phyloP scores from a whole-genome alignment of 2,888 invertebrate genomes.

The Chymomyza amoena region DNA sequence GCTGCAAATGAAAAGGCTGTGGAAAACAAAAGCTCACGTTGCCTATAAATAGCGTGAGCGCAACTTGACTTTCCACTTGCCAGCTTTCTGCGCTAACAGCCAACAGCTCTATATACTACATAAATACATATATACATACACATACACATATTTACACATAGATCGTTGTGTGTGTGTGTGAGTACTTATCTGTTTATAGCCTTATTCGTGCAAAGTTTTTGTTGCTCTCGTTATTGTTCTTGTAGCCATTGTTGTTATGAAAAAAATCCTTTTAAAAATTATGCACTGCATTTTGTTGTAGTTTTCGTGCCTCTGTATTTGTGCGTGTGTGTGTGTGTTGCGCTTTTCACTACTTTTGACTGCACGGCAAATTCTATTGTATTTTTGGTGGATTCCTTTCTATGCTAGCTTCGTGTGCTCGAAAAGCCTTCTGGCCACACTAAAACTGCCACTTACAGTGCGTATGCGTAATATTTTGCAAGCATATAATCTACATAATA shows the following conservation, averaged over 20 bases:
- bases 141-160: neutral
- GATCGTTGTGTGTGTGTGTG: conserved; percentile 36
- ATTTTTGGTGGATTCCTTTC: neutral
- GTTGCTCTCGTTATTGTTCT: conserved; percentile 20
- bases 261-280: conserved; percentile 8
- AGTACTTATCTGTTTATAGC: conserved; percentile 63
- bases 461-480: neutral
- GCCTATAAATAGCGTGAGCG: conserved; percentile 67
- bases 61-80: conserved; percentile 68
- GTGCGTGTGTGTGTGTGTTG: neutral
- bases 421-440: conserved; percentile 4
- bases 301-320: neutral
- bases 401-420: neutral
- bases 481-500: neutral
- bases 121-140: neutral
- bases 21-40: conserved; percentile 70
- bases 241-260: conserved; percentile 8
- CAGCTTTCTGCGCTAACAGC: conserved; percentile 47
- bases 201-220: conserved; percentile 56
- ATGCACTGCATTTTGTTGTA: neutral
- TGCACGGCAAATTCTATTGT: neutral
- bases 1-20: conserved; percentile 72
- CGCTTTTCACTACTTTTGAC: too few species aligned
- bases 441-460: neutral
- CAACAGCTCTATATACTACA: neutral